Conservation (phyloP, 2,797 vertebrate species). For the Borostomias antarcticus region DNA sequence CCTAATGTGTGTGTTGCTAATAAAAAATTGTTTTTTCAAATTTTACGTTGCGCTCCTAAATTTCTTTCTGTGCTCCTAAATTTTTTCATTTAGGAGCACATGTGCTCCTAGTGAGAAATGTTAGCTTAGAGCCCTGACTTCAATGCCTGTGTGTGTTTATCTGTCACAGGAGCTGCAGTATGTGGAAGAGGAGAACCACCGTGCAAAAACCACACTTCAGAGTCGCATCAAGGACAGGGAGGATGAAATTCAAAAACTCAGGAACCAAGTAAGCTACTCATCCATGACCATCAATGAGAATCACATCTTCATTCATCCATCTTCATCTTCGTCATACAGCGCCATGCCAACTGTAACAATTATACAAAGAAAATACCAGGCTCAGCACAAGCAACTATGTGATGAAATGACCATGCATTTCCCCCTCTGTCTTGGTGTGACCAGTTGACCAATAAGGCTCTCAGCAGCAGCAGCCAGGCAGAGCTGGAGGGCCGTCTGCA, state of each 20-base stretch:
- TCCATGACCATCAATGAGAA: background rate
- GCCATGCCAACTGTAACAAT: background rate
- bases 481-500: constrained; percentile 95
- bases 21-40: too few species aligned
- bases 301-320: too few species aligned
- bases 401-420: background rate
- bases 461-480: constrained; percentile 90
- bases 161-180: constrained; percentile 88
- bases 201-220: constrained; percentile 88
- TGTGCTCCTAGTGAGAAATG: too few species aligned
- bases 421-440: background rate
- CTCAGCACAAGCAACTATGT: too few species aligned
- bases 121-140: too few species aligned
- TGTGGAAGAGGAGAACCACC: constrained; percentile 89
- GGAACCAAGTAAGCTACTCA: constrained; percentile 86
- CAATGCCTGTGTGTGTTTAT: background rate
- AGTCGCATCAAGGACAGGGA: constrained; percentile 94
- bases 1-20: too few species aligned
- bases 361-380: too few species aligned
- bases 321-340: background rate
- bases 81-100: too few species aligned
- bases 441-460: constrained; percentile 93
- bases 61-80: too few species aligned
- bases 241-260: constrained; percentile 98
- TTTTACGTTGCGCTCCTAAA: too few species aligned